Base-by-base conservation (phyloP, 2,888 invertebrate genomes). In the Cryptosula pallasiana region DNA sequence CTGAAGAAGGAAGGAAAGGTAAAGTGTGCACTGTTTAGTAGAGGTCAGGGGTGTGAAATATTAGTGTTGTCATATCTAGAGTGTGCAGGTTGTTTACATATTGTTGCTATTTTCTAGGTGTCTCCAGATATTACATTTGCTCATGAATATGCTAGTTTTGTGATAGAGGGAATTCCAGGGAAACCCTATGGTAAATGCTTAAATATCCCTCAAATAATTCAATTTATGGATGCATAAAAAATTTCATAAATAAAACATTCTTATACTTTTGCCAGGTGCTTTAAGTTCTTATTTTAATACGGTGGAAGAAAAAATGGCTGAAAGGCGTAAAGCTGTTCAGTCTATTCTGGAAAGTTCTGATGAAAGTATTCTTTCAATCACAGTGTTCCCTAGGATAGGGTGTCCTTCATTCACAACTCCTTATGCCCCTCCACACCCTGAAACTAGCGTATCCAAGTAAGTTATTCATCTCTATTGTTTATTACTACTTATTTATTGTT, bases 131-230 rank as follows among this genome's bases (percentile, higher is more conserved):
- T 63, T 13, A 63, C 29, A 55, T 99, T 99, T 99, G 89, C 96
- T 71, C 98, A 98, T 0, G 99, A 99, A 86, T 99, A 95, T 87
- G 98, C 94, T 1, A 91, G 93, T n/a, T 99, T 97, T 82, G 98
- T 99, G 97, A 89, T 97, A 73, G 97, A 99, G 87, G 98, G 98
- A 25, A 99, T 99, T 0, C 99, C 99, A 0, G 98, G 99, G 0
- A 78, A 80, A 73, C 87, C 87, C 0, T 98, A 96, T 80, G 96
- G 63, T 63, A 9, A 45, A 45, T 45, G 20, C 20, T 45, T n/a
- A n/a, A n/a, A n/a, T n/a, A n/a, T n/a, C n/a, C n/a, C n/a, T n/a
- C n/a, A n/a, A n/a, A n/a, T n/a, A n/a, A n/a, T n/a, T n/a, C n/a
- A n/a, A n/a, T n/a, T n/a, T n/a, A n/a, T n/a, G n/a, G n/a, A n/a